These are phyloP conservation scores for Coptodon bakossiorum DNA, from an alignment of 2,113 vertebrate genomes.

Conservation along the genomic window DNA sequence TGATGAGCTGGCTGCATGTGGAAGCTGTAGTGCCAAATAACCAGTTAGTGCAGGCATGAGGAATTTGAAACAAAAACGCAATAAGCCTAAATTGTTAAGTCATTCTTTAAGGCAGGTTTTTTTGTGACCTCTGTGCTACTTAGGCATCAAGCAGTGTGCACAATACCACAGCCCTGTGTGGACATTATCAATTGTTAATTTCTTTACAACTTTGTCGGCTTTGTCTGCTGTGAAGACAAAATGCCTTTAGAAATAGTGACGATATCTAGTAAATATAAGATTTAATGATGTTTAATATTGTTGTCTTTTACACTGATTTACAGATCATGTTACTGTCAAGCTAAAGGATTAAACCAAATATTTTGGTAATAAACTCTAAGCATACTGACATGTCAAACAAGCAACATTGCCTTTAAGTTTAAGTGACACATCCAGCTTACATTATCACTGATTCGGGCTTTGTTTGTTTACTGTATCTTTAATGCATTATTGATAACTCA, in stretches of 20 bases:
- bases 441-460: not conserved
- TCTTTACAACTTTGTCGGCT: not conserved
- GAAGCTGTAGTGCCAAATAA: not conserved
- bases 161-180: not conserved
- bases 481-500: not conserved
- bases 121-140: not conserved
- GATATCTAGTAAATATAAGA: not conserved
- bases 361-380: not conserved
- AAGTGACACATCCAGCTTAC: not conserved
- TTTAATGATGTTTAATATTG: not conserved
- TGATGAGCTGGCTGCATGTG: not conserved
- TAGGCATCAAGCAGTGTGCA: not conserved
- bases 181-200: not conserved
- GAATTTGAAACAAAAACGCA: not conserved
- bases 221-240: not conserved
- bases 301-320: not conserved
- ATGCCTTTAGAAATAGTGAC: not conserved
- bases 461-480: not conserved
- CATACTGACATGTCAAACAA: not conserved
- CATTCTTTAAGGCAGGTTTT: accelerated
- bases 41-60: not conserved
- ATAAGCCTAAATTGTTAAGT: accelerated
- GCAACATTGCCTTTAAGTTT: not conserved
- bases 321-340: accelerated
- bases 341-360: not conserved